These are phyloP conservation scores for Saccopteryx leptura DNA, from an alignment of 2,113 vertebrate genomes.

Conservation along the genomic window DNA sequence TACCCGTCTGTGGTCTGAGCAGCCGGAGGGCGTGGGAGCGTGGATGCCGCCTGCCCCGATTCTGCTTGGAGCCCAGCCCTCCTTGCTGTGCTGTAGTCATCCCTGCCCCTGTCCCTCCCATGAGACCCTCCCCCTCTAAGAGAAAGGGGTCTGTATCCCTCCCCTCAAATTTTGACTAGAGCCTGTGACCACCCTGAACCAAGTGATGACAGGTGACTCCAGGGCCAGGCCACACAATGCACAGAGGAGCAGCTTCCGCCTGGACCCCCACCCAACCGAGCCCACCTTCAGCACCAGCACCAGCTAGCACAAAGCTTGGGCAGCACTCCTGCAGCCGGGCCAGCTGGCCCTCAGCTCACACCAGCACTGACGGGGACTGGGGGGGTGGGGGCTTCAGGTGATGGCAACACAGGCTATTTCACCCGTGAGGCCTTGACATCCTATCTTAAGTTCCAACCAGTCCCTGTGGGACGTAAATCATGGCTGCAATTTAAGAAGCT, in stretches of 20 bases:
- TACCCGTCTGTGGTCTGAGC: neutral
- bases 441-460: neutral
- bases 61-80: neutral
- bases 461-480: accelerated
- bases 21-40: no score
- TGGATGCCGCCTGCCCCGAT: neutral
- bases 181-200: neutral
- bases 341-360: neutral
- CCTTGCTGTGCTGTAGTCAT: neutral
- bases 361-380: neutral
- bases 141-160: neutral
- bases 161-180: neutral
- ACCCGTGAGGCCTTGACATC: neutral
- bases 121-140: accelerated
- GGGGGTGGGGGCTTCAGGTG: accelerated
- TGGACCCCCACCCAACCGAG: neutral
- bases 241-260: neutral
- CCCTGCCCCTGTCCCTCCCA: accelerated
- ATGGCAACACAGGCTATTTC: no score
- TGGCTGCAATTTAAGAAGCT: no score
- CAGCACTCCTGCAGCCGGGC: neutral
- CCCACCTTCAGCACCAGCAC: neutral
- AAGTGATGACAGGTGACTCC: neutral
- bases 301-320: accelerated
- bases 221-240: no score